Evolutionary conservation across 2,113 vertebrate genomes (phyloP).

Genomic region (Solea senegalensis): DNA sequence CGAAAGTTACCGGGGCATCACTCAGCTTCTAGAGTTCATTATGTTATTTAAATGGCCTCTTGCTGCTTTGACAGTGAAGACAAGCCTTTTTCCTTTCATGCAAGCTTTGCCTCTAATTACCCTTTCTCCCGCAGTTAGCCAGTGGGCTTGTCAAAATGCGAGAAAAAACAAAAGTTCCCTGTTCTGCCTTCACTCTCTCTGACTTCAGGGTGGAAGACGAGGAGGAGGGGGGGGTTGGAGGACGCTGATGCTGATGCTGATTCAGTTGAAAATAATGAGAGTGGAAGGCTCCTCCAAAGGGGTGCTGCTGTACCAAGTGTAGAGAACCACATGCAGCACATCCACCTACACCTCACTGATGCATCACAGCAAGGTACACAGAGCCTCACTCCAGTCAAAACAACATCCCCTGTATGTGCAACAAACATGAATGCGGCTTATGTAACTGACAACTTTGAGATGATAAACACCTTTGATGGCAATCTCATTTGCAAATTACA

Average conservation of each 20-base stretch:
- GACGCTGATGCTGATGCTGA: conserved; percentile 27
- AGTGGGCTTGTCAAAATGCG: conserved; percentile 54
- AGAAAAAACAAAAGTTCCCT: conserved; percentile 52
- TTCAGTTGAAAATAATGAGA: conserved; percentile 74
- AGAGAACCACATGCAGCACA: conserved; percentile 58
- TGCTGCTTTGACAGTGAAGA: conserved; percentile 26
- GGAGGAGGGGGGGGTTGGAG: background rate
- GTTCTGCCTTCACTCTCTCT: conserved; percentile 45
- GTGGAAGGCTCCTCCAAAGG: conserved; percentile 61
- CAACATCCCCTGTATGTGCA: conserved; percentile 34
- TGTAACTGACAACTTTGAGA: conserved; percentile 32
- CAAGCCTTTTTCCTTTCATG: conserved; percentile 38
- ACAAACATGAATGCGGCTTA: conserved; percentile 22
- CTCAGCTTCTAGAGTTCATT: conserved; percentile 22
- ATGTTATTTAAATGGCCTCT: conserved; percentile 15
- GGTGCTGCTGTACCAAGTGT: conserved; percentile 48
- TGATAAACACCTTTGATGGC: conserved; percentile 47
- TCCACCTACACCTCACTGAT: conserved; percentile 58
- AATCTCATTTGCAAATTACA: conserved; percentile 50
- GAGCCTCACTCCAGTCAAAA: conserved; percentile 45
- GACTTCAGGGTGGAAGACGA: conserved; percentile 16
- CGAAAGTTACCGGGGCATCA: background rate
- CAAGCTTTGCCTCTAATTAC: conserved; percentile 62
- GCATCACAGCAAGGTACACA: conserved; percentile 46
- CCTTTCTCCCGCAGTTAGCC: conserved; percentile 49